Base-by-base conservation (phyloP, 2,113 vertebrate genomes). In the Mormyrus lacerda region DNA sequence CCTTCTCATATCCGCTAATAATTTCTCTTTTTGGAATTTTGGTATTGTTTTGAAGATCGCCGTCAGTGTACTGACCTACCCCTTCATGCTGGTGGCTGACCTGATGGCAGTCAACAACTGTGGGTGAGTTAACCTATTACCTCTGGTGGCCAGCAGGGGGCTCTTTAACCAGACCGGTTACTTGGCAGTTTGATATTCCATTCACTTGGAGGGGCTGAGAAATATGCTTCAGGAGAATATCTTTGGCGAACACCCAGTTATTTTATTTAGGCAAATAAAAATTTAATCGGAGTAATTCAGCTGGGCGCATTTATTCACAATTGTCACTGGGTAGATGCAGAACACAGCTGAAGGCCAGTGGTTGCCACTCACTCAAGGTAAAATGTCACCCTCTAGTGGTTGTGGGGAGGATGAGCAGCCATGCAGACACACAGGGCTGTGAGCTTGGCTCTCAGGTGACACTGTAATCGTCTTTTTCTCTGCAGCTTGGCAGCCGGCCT, bases 31-130 rank as follows among this genome's bases (percentile, higher is more conserved):
- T 86, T 48, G 47, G 24, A 17, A 31, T 53, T 53, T 86, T 53
- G 48, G 15, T 31, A 51, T 35, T 53, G 35, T 87, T 58, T 31
- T 95, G 90, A 91, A 98, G 97, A 97, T 97, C 0, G 96, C 96
- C 0, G 96, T 98, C 91, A 97, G 96, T 90, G 96, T 97, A 92
- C 94, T 98, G 89, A 97, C 97, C 0, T 98, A 98, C 91, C 97
- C 97, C 0, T 98, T 98, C 93, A 96, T 97, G 93, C 94, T 98
- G 42, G 97, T 98, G 51, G 96, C 97, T 9, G 97, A 98, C 42
- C 95, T 98, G 44, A 98, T 98, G 97, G 96, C 96, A 0, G 95
- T 98, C 92, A 98, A 97, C 95, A 96, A 98, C 94, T 98, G 97
- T 35, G 97, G 97, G 97, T 98, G 94, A 76, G 97, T 96, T 85